These are phyloP conservation scores for Ectemnius continuus DNA, from an alignment of 2,888 invertebrate species.

Conservation along the genomic window DNA sequence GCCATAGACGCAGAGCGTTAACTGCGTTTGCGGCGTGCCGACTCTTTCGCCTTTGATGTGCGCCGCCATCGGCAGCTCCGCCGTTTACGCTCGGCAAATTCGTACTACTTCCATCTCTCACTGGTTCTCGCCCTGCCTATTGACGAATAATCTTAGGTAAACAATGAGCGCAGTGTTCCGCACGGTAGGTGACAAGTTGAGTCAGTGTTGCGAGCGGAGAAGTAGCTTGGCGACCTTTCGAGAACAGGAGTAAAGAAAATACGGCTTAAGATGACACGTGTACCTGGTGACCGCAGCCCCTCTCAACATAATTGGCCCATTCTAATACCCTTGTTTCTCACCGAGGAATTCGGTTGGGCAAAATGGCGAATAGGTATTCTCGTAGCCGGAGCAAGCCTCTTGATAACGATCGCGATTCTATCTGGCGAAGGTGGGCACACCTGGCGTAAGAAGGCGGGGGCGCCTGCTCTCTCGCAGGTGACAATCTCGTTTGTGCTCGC, in stretches of 20 bases:
- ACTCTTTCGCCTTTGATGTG: conserved; percentile 32
- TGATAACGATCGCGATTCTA: conserved; percentile 38
- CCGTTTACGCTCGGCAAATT: conserved; percentile 30
- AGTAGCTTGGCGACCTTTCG: conserved; percentile 29
- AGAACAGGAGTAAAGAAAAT: conserved; percentile 50
- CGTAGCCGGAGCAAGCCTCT: conserved; percentile 18
- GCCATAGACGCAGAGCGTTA: background rate
- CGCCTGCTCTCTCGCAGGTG: conserved; percentile 64
- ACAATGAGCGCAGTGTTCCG: conserved; percentile 63
- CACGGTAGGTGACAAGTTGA: conserved; percentile 54
- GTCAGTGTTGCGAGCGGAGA: conserved; percentile 43
- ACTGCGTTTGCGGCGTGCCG: background rate
- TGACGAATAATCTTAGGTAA: conserved; percentile 63
- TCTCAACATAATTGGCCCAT: no score
- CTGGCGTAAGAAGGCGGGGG: conserved; percentile 48
- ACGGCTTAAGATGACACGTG: conserved; percentile 49
- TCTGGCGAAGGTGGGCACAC: conserved; percentile 49
- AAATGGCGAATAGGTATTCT: conserved; percentile 19
- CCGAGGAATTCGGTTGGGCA: background rate
- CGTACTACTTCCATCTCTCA: conserved; percentile 24
- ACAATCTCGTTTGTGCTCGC: conserved; percentile 71
- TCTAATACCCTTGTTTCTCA: no score
- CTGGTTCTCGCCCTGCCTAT: conserved; percentile 17
- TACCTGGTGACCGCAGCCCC: conserved; percentile 51
- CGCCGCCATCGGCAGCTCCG: conserved; percentile 23